Evolutionary conservation across 1,140 invertebrate species (phyloP), one percentile per base, ranked within the genome.

Genomic region (Acromyrmex echinatior): DNA sequence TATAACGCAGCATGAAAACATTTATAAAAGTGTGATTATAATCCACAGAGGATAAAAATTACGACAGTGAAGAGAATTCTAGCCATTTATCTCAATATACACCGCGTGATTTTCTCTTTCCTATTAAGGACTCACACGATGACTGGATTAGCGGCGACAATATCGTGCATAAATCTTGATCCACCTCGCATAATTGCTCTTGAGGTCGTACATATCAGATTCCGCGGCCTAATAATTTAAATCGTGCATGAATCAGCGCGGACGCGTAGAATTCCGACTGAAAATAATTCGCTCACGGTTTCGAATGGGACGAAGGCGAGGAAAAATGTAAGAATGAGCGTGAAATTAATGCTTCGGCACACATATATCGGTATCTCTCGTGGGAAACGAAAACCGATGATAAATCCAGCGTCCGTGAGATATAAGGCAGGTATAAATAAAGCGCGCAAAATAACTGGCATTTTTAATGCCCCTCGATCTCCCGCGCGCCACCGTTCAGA

Each of bases 351-450:
- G 80, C 45, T n/a, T 21, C 12, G 39, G 25, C 45, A 9, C 21
- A 53, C 35, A 12, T 49, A 45, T 51, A 74, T 62, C 79, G 56
- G 21, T 53, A n/a, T 73, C 21, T 3, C 39, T 62, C 39, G 25
- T 56, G 80, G 39, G 28, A 49, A 51, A 62, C 35, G 25, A 60
- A 18, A 73, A 18, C 53, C 66, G 79, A 18, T 6, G 80, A 73
- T 82, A 82, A 82, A 82, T 82, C 25, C 3, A 39, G 18, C 12
- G 18, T 14, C 14, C 14, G 66, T 56, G 39, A 56, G 31, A 70
- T 78, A 74, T 39, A 82, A 62, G 68, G 6, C 68, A 28, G 25
- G n/a, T 56, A 74, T 74, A 82, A 82, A 82, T 82, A 78, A 74
- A 60, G 80, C 56, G 80, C 80, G 80, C 39, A 25, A 16, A 78